Percentiles rank a stretch among this genome's conserved stretches.
phyloP scores from a whole-genome alignment of 2,113 vertebrate genomes.

The Pagrus major region DNA sequence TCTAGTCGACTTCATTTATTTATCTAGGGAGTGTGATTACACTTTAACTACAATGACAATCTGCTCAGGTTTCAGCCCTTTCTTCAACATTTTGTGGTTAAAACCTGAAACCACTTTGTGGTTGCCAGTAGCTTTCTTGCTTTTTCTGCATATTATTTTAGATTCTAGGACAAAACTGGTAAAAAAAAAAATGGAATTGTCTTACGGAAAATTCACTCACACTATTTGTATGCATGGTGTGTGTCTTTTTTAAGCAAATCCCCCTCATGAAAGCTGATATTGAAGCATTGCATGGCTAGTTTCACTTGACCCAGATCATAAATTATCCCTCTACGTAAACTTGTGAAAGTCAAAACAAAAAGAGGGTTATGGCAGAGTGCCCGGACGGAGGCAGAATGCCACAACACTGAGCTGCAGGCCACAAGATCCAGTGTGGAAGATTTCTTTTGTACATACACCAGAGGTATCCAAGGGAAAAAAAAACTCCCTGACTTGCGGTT shows the following conservation, averaged over 20 bases:
- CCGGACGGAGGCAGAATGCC: slow-evolving; percentile 45
- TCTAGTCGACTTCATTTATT: neutral
- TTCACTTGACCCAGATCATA: slow-evolving; percentile 46
- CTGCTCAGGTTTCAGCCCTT: neutral
- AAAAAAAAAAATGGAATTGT: neutral
- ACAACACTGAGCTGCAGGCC: slow-evolving; percentile 52
- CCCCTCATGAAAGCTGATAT: slow-evolving; percentile 34
- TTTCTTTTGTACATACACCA: slow-evolving; percentile 54
- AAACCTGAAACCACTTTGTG: neutral
- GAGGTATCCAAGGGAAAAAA: slow-evolving; percentile 50
- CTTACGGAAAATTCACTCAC: neutral
- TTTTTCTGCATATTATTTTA: neutral
- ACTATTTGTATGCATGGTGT: neutral
- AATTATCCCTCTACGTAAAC: slow-evolving; percentile 39
- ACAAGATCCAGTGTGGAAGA: slow-evolving; percentile 50
- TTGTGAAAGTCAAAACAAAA: slow-evolving; percentile 55
- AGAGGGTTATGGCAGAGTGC: slow-evolving; percentile 16
- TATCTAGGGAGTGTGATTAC: neutral
- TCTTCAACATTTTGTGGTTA: neutral
- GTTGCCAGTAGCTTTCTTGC: neutral
- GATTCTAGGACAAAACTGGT: slow-evolving; percentile 16
- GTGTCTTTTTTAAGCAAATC: neutral
- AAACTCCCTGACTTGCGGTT: slow-evolving; percentile 59
- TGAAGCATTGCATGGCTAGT: slow-evolving; percentile 33
- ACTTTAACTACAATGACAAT: neutral